Evolutionary conservation across 1,140 invertebrate genomes (phyloP).

Genomic region (Nasonia vitripennis): DNA sequence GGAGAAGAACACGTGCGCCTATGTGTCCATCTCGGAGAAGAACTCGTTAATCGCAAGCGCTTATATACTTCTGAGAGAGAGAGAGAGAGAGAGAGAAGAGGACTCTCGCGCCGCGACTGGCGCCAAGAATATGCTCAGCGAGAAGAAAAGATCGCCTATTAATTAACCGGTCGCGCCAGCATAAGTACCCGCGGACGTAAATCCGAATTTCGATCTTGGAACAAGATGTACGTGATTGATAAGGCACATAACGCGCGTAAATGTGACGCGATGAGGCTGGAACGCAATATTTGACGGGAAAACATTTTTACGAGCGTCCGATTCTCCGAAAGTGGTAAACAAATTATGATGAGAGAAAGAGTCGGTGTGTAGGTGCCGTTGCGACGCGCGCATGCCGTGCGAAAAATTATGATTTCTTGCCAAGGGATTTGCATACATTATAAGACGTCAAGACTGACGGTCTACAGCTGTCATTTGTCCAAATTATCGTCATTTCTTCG

Average conservation of each 20-base stretch:
- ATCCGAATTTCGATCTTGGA: constrained; percentile 19
- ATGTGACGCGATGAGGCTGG: constrained; percentile 27
- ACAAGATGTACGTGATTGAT: constrained; percentile 35
- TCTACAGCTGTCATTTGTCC: not conserved
- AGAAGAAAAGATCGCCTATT: constrained; percentile 31
- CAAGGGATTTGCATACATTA: too few species aligned
- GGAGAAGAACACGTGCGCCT: not conserved
- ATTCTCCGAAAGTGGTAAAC: constrained; percentile 39
- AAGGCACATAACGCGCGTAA: not conserved
- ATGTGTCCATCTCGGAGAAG: not conserved
- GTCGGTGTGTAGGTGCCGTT: not conserved
- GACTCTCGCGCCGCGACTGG: constrained; percentile 36
- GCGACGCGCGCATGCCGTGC: not conserved
- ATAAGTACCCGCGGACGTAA: not conserved
- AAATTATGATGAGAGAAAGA: constrained; percentile 6
- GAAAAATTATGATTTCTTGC: not conserved
- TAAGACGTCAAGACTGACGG: too few species aligned
- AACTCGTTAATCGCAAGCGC: constrained; percentile 13
- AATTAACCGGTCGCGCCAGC: constrained; percentile 46
- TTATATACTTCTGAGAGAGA: not conserved
- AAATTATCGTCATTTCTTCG: not conserved
- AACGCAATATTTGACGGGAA: constrained; percentile 33
- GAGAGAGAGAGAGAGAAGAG: not conserved
- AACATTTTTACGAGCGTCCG: constrained; percentile 37
- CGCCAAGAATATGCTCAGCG: constrained; percentile 14